Evolutionary conservation across 2,888 invertebrate genomes (phyloP).

Genomic region (Diarsia rubi): DNA sequence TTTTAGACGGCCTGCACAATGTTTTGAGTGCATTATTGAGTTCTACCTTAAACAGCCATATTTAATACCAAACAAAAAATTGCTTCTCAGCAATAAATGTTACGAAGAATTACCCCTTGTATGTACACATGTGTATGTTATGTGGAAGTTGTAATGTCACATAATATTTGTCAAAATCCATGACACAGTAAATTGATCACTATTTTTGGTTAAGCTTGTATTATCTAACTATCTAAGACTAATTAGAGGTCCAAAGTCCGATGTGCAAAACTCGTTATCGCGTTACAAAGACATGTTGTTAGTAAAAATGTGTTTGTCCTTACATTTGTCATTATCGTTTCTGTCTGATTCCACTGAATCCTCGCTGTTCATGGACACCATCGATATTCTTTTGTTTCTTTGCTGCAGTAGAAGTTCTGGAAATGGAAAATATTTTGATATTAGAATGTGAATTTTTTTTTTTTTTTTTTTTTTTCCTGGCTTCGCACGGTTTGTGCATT

Average conservation of each 20-base stretch:
- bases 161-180: slow-evolving; percentile 27
- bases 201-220: not conserved
- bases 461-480: no score
- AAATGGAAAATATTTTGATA: slow-evolving; percentile 62
- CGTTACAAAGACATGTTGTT: slow-evolving; percentile 14
- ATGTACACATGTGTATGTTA: no score
- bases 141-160: no score
- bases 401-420: slow-evolving; percentile 86
- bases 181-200: slow-evolving; percentile 1
- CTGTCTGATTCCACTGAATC: slow-evolving; percentile 82
- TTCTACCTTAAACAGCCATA: not conserved
- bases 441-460: slow-evolving; percentile 5
- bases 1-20: no score
- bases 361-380: slow-evolving; percentile 86
- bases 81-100: not conserved
- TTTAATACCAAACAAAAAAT: not conserved
- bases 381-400: slow-evolving; percentile 86
- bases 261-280: slow-evolving; percentile 34
- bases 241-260: slow-evolving; percentile 25
- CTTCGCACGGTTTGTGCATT: no score
- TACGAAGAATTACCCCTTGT: no score
- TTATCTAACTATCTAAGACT: slow-evolving; percentile 16
- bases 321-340: slow-evolving; percentile 86
- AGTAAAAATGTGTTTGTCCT: slow-evolving; percentile 60
- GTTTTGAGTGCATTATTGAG: not conserved